A percentile compares a stretch with the other conserved stretches of the same genome.
These are phyloP conservation scores for Chymomyza amoena DNA, from an alignment of 2,888 invertebrate species.

Conservation along the genomic window DNA sequence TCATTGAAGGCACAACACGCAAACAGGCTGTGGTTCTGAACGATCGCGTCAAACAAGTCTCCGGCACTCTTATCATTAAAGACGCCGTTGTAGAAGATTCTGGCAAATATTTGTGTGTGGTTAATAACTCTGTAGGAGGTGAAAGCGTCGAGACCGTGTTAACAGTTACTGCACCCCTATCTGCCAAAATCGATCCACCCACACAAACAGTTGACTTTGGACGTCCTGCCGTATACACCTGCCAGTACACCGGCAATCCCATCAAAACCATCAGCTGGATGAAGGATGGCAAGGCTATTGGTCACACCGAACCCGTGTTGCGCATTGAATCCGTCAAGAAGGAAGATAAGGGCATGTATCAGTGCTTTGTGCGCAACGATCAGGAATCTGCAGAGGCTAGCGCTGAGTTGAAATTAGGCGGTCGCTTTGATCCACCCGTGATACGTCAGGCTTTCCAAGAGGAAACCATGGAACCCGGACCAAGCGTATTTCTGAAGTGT, in stretches of 20 bases:
- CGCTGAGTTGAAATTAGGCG: conserved; percentile 94
- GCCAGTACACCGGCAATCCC: conserved; percentile 93
- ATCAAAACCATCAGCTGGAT: conserved; percentile 95
- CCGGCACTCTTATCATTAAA: conserved; percentile 94
- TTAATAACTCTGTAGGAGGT: conserved; percentile 95
- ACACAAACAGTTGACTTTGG: conserved; percentile 96
- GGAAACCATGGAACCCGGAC: conserved; percentile 93
- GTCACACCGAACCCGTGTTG: conserved; percentile 89
- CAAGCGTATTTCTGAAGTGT: conserved; percentile 93
- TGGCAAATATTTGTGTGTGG: conserved; percentile 95
- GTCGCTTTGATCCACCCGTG: conserved; percentile 94
- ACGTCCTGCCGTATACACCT: conserved; percentile 93
- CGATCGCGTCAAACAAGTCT: conserved; percentile 94
- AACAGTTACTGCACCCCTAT: conserved; percentile 93
- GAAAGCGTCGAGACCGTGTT: conserved; percentile 95
- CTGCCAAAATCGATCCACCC: conserved; percentile 92
- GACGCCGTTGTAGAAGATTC: conserved; percentile 95
- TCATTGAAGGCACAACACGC: conserved; percentile 90
- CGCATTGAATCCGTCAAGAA: conserved; percentile 94
- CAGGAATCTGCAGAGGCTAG: conserved; percentile 96
- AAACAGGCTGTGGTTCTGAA: conserved; percentile 94
- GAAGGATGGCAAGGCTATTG: conserved; percentile 93
- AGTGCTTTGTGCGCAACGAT: conserved; percentile 95
- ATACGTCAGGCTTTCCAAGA: conserved; percentile 93
- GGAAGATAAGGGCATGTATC: conserved; percentile 98